phyloP scores from a whole-genome alignment of 1,140 invertebrate genomes.

The Drosophila carrolli region DNA sequence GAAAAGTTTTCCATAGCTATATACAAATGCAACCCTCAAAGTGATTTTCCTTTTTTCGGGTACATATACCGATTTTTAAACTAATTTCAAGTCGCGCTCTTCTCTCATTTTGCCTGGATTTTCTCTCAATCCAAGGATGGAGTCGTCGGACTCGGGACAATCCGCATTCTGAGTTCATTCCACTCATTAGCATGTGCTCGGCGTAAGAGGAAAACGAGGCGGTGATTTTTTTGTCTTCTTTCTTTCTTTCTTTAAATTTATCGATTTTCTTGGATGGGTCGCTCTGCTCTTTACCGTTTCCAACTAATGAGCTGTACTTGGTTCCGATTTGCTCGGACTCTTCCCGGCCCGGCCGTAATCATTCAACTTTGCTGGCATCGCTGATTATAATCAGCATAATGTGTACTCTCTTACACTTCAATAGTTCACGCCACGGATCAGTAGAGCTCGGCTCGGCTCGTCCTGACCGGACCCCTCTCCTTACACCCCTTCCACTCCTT shows the following conservation, averaged over 20 bases:
- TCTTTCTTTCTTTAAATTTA: conserved; percentile 75
- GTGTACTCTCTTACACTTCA: conserved; percentile 81
- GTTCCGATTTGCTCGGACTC: conserved; percentile 16
- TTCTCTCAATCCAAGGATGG: conserved; percentile 40
- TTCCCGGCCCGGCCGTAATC: conserved; percentile 34
- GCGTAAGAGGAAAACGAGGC: conserved; percentile 4
- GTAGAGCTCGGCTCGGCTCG: conserved; percentile 23
- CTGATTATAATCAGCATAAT: conserved; percentile 82
- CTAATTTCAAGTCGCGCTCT: conserved; percentile 46
- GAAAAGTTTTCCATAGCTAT: conserved; percentile 21
- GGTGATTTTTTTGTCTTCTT: conserved; percentile 16
- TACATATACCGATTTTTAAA: conserved; percentile 37
- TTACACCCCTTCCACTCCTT: no score
- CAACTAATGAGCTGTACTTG: conserved; percentile 74
- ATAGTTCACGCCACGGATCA: conserved; percentile 80
- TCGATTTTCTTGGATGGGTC: conserved; percentile 60
- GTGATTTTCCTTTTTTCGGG: conserved; percentile 31
- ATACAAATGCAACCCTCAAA: conserved; percentile 44
- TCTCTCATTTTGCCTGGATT: conserved; percentile 17
- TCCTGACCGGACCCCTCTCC: conserved; percentile 19
- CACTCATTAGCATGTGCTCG: conserved; percentile 71
- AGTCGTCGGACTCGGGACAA: conserved; percentile 35
- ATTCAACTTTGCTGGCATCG: conserved; percentile 52
- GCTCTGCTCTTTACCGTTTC: conserved; percentile 49
- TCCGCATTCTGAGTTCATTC: conserved; percentile 64